These are phyloP conservation scores for Diabrotica undecimpunctata DNA, from an alignment of 1,140 invertebrate species.

Conservation along the genomic window DNA sequence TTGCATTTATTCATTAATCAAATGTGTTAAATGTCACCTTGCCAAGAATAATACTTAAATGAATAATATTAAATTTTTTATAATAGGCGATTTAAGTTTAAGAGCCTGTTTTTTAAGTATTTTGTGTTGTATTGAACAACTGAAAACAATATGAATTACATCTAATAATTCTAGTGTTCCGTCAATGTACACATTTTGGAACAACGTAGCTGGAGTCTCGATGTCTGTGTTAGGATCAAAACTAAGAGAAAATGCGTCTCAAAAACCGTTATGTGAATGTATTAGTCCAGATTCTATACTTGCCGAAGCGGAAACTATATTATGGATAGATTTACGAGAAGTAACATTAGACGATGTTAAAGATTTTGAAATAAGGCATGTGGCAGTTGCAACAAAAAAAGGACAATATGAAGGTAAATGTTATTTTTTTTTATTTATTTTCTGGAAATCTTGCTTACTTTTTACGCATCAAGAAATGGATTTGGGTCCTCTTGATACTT, in stretches of 20 bases:
- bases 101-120: too few species aligned
- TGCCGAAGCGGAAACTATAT: conserved; percentile 52
- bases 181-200: conserved; percentile 59
- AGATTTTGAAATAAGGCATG: conserved; percentile 46
- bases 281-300: conserved; percentile 52
- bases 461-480: too few species aligned
- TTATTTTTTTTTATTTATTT: too few species aligned
- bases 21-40: too few species aligned
- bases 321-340: conserved; percentile 58
- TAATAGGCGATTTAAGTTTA: too few species aligned
- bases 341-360: conserved; percentile 52
- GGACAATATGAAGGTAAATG: conserved; percentile 65
- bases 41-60: too few species aligned
- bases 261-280: conserved; percentile 51
- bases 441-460: too few species aligned
- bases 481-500: too few species aligned
- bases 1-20: too few species aligned
- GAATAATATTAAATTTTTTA: too few species aligned
- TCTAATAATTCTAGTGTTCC: conserved; percentile 52
- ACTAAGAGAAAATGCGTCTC: conserved; percentile 48
- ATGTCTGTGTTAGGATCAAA: conserved; percentile 54
- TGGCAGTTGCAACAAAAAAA: conserved; percentile 51
- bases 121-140: too few species aligned
- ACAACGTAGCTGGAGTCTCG: conserved; percentile 55
- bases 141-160: too few species aligned